Conservation (phyloP, 1,140 invertebrate species). For the Drosophila subobscura region DNA sequence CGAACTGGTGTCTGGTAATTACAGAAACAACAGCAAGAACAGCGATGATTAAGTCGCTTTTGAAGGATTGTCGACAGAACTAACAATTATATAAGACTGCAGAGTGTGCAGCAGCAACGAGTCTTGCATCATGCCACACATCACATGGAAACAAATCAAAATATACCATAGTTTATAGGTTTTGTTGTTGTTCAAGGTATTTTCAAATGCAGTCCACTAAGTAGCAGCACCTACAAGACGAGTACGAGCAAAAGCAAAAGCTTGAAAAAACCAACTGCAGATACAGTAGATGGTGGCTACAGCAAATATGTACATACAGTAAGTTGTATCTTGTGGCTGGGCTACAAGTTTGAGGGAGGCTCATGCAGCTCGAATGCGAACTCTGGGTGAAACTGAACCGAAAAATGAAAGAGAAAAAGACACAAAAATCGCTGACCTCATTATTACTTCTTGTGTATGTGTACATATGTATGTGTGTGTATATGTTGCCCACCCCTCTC, state of each 20-base stretch:
- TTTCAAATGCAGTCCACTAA: conserved; percentile 71
- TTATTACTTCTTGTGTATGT: conserved; percentile 72
- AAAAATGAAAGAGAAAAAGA: conserved; percentile 48
- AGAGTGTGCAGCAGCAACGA: conserved; percentile 44
- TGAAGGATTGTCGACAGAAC: conserved; percentile 58
- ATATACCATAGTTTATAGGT: conserved; percentile 16
- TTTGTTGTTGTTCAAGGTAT: conserved; percentile 65
- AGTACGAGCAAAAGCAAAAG: conserved; percentile 22
- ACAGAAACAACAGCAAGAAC: conserved; percentile 14
- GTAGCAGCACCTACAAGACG: conserved; percentile 30
- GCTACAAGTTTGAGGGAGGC: conserved; percentile 57
- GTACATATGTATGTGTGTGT: background rate
- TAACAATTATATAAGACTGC: conserved; percentile 73
- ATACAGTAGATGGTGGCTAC: conserved; percentile 71
- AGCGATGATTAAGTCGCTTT: conserved; percentile 49
- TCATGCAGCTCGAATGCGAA: conserved; percentile 54
- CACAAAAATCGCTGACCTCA: conserved; percentile 71
- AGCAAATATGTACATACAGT: conserved; percentile 1
- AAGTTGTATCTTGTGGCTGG: conserved; percentile 11
- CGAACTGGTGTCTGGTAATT: conserved; percentile 57
- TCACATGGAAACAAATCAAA: conserved; percentile 66
- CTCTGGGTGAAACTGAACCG: conserved; percentile 66
- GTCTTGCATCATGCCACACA: conserved; percentile 52
- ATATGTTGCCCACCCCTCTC: conserved; percentile 29
- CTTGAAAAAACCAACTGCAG: conserved; percentile 41